Base-by-base conservation (phyloP, 2,888 invertebrate species). In the Watsonalla binaria region DNA sequence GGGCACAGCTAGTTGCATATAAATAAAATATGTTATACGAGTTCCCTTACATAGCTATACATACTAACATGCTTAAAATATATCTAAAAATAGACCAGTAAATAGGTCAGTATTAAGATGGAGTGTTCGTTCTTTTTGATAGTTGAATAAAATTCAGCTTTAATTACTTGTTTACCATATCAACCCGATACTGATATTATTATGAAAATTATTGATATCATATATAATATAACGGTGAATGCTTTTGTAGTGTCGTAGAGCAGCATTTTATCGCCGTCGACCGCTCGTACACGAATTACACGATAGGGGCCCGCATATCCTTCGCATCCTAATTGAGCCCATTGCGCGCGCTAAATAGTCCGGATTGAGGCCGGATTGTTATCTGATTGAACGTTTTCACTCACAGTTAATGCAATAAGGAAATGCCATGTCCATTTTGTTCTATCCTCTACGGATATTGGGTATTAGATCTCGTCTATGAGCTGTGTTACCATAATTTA, bases 261-360 rank as follows among this genome's bases (percentile, higher is more conserved):
- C 70, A 64, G 39, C 76, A 73, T 78, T 72, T 79, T 80, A 82
- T 65, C 63, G 62, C 59, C 61, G 61, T 49, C 60, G 58, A 47
- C 59, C 57, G 60, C 70, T 69, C 71, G 71, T 11, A 42, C 67
- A 74, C 77, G 79, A 79, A 78, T 24, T 24, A 24, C 24, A 24
- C 24, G 24, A 24, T 37, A 84, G 88, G 87, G 87, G 88, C 90
- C 90, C 90, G 90, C 90, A 90, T 90, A 89, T 88, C 87, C 89
- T 81, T 79, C 74, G 73, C 67, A 74, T 76, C 86, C 87, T 90
- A 90, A 90, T 90, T 90, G 89, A 88, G 76, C 78, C 81, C 78
- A 85, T 85, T 81, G 82, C 80, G 72, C 81, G 89, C 88, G 90
- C 89, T 90, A 90, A 90, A 90, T 90, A 90, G 89, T 90, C 78